Conservation (phyloP, 2,797 vertebrate species). For the Gymnopithys bicolor region DNA sequence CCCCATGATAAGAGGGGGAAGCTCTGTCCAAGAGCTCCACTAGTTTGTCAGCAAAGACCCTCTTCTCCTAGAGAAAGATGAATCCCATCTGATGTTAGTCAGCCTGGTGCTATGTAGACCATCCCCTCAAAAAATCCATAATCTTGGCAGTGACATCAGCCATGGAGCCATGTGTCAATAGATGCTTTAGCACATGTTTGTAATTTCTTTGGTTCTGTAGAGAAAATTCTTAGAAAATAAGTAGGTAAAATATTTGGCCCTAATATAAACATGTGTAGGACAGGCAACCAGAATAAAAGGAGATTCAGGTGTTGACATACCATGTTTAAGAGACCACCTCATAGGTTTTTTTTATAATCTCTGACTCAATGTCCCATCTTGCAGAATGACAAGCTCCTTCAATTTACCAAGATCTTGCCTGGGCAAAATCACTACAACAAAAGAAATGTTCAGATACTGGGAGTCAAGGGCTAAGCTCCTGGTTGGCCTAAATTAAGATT, state of each 20-base stretch:
- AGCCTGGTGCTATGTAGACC: neutral
- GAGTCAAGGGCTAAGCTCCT: neutral
- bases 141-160: neutral
- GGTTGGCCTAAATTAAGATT: conserved; percentile 2
- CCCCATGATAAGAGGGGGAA: neutral
- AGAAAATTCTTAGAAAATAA: conserved; percentile 23
- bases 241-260: neutral
- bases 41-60: neutral
- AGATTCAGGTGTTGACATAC: neutral
- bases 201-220: neutral
- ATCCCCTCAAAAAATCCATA: neutral
- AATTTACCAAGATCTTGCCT: neutral
- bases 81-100: neutral
- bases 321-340: neutral
- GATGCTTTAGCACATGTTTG: neutral
- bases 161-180: neutral
- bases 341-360: neutral
- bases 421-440: neutral
- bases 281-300: neutral
- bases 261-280: neutral
- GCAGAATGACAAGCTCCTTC: neutral
- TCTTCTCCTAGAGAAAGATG: neutral
- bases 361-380: neutral
- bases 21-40: neutral
- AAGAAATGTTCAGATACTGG: neutral